These are phyloP conservation scores for Parapristionchus giblindavisi DNA, from an alignment of 2,888 invertebrate species.

Conservation along the genomic window DNA sequence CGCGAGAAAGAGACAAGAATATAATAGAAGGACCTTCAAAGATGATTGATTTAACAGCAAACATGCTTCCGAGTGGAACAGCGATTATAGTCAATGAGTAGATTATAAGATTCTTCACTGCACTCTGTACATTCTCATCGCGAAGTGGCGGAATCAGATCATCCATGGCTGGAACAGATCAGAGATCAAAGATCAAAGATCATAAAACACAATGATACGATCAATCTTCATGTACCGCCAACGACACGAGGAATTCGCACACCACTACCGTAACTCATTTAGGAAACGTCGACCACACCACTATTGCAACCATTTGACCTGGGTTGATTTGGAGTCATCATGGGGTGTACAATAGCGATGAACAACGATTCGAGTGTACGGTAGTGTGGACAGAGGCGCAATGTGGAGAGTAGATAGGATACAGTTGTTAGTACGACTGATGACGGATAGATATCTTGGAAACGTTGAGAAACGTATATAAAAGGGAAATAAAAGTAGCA, in stretches of 20 bases:
- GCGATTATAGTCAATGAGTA: slow-evolving; percentile 66
- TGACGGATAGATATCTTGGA: too few relatives aligned
- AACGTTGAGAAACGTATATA: background rate
- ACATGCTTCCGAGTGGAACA: slow-evolving; percentile 68
- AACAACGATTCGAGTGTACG: too few relatives aligned
- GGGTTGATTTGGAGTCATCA: too few relatives aligned
- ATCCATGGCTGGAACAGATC: too few relatives aligned
- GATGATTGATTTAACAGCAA: slow-evolving; percentile 62
- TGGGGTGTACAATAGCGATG: too few relatives aligned
- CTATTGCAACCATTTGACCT: too few relatives aligned
- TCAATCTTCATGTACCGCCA: background rate
- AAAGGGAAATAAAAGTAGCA: background rate
- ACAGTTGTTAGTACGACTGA: too few relatives aligned
- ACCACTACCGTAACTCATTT: background rate
- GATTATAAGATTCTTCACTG: slow-evolving; percentile 63
- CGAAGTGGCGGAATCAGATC: slow-evolving; percentile 64
- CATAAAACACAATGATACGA: too few relatives aligned
- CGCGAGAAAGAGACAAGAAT: background rate
- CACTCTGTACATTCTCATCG: slow-evolving; percentile 61
- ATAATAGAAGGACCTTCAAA: slow-evolving; percentile 58
- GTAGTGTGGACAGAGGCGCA: too few relatives aligned
- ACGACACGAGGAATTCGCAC: background rate
- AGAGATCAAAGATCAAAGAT: too few relatives aligned
- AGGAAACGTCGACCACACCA: background rate
- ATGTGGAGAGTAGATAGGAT: too few relatives aligned